Base-by-base conservation (phyloP, 1,140 invertebrate species). In the Rhynchophorus ferrugineus region DNA sequence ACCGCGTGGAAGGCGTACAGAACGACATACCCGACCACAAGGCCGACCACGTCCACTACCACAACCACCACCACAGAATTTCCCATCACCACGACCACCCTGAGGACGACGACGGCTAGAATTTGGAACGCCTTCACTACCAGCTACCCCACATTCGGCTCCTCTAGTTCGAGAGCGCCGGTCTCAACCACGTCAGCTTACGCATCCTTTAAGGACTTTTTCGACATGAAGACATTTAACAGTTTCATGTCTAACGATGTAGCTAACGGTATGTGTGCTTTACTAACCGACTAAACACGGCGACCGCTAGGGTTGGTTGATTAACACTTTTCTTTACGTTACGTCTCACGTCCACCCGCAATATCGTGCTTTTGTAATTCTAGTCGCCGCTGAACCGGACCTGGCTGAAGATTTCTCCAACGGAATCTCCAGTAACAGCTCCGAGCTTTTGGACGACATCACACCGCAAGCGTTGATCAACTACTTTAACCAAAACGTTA, bases 31-130 rank as follows among this genome's bases (percentile, higher is more conserved):
- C 68, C 62, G 0, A 64, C 66, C 3, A 60, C 60, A 24, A 73
- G 73, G 13, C 76, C 73, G 57, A 70, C 75, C 14, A 75, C 73
- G 43, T 75, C 68, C 5, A 67, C 62, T 6, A 65, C 65, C 22
- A 69, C 61, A 1, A 62, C 66, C 3, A 57, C 46, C 17, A 24
- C 61, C 58, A 72, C 64, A 48, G n/a, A n/a, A n/a, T n/a, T n/a
- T n/a, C 71, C 61, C 51, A 72, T 69, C 3, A 69, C 67, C 13
- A 66, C 64, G 7, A 75, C 75, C 20, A 76, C 77, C 0, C 67
- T 72, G 13, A 65, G 57, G 45, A 67, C 71, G 51, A 67, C 57
- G 1, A 35, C 47, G 8, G 35, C 49, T 20, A 52, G 37, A 16
- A 17, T 48, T 3, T 58, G 51, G 54, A 39, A 46, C 38, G 49